Base-by-base conservation (phyloP, 2,888 invertebrate genomes). In the Tortricodes alternella region DNA sequence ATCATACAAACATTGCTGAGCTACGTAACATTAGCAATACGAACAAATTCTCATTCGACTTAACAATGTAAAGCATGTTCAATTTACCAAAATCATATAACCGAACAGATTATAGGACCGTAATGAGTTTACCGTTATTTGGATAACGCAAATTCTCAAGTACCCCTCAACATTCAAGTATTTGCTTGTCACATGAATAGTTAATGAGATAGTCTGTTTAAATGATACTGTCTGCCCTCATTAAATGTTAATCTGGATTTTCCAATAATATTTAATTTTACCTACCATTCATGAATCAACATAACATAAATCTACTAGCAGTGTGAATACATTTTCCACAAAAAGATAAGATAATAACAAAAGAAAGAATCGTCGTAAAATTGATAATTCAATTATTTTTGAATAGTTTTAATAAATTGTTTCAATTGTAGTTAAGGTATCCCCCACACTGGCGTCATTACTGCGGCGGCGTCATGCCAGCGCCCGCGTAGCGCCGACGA, bases 171-270 rank as follows among this genome's bases (percentile, higher is more conserved):
- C 38, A 3, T 52, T 35, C 13, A 6, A 5, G 38, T 32, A 18
- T 41, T 53, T 39, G 39, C 38, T 24, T 24, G 24, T 15, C 34
- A 39, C 24, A 24, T 53, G 39, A 53, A 46, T 53, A 34, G 13
- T 34, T n/a, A 18, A 53, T 39, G 38, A 53, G 37, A 15, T 21
- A 7, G 2, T 11, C 13, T 46, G 23, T 46, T 35, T 21, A 46
- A 21, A 53, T 39, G 39, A 23, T 21, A 29, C 16, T 39, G 46
- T 46, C 46, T 16, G 46, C 46, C 46, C 53, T 46, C 39, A 29
- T 46, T 46, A 9, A 18, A 15, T 23, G 9, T 18, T 29, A 39
- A 24, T 46, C 39, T 13, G 46, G 39, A 32, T 46, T 46, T 23
- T 3, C 11, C 24, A 27, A 44, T 19, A 35, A 27, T n/a, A 21